phyloP scores from a whole-genome alignment of 92 coral and sea anemone species.

The Actinostola sp. region DNA sequence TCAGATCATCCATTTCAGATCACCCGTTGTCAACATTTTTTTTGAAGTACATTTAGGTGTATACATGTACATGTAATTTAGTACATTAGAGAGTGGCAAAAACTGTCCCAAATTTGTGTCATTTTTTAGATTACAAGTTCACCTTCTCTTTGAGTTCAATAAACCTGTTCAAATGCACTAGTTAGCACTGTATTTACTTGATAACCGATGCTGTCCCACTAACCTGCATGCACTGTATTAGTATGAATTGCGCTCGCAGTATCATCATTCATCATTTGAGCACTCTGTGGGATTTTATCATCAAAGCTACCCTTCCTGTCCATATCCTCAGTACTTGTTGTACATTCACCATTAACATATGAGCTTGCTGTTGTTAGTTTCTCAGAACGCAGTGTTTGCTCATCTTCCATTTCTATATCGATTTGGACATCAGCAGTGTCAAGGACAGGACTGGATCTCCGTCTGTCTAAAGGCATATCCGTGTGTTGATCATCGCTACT shows the following conservation, averaged over 20 bases:
- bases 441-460: slow-evolving; percentile 50
- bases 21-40: too few species aligned
- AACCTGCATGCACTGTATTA: background rate
- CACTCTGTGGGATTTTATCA: slow-evolving; percentile 37
- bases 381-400: slow-evolving; percentile 34
- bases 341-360: slow-evolving; percentile 23
- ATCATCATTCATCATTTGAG: background rate
- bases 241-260: too few species aligned
- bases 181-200: too few species aligned
- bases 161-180: too few species aligned
- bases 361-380: background rate
- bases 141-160: too few species aligned
- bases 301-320: slow-evolving; percentile 9
- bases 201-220: background rate
- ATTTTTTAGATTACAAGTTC: too few species aligned
- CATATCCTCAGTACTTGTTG: slow-evolving; percentile 5
- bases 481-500: slow-evolving; percentile 41
- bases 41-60: too few species aligned
- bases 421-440: slow-evolving; percentile 61
- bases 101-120: too few species aligned
- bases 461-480: slow-evolving; percentile 31
- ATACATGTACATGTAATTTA: too few species aligned
- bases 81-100: too few species aligned
- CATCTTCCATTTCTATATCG: slow-evolving; percentile 64
- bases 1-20: too few species aligned